phyloP scores from a whole-genome alignment of 2,113 vertebrate genomes.

The Nerophis lumbriciformis region DNA sequence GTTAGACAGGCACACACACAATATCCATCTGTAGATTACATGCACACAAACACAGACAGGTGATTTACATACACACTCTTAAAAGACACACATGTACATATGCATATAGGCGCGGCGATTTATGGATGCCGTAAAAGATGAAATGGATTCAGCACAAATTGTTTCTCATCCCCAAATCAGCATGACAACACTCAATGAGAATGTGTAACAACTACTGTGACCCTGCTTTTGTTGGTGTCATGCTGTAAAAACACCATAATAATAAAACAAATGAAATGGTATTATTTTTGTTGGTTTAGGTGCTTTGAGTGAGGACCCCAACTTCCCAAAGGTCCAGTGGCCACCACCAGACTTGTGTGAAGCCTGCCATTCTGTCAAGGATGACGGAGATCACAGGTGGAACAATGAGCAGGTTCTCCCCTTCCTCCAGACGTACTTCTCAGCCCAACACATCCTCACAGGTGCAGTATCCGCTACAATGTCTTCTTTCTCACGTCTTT shows the following conservation, averaged over 20 bases:
- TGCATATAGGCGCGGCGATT: conserved; percentile 66
- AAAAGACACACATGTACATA: conserved; percentile 60
- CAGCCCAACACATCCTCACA: conserved; percentile 60
- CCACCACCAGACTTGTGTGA: conserved; percentile 77
- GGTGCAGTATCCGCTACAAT: conserved; percentile 22
- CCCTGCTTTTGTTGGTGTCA: not conserved
- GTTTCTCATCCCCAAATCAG: conserved; percentile 53
- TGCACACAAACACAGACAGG: conserved; percentile 45
- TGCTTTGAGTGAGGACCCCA: conserved; percentile 80
- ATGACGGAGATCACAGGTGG: conserved; percentile 72
- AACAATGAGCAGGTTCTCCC: conserved; percentile 50
- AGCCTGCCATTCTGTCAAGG: conserved; percentile 72
- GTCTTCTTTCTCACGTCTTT: not conserved
- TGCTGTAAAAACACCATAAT: no score
- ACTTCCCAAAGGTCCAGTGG: conserved; percentile 93
- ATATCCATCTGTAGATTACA: conserved; percentile 63
- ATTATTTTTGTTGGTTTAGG: conserved; percentile 60
- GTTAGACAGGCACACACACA: conserved; percentile 59
- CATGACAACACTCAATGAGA: conserved; percentile 4
- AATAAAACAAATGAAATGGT: not conserved
- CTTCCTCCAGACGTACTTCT: conserved; percentile 82
- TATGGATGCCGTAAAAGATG: conserved; percentile 63
- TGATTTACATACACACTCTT: conserved; percentile 68
- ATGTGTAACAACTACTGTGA: not conserved
- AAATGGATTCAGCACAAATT: conserved; percentile 64